These are phyloP conservation scores for Nanorana parkeri DNA, from an alignment of 2,113 vertebrate genomes.

Conservation along the genomic window DNA sequence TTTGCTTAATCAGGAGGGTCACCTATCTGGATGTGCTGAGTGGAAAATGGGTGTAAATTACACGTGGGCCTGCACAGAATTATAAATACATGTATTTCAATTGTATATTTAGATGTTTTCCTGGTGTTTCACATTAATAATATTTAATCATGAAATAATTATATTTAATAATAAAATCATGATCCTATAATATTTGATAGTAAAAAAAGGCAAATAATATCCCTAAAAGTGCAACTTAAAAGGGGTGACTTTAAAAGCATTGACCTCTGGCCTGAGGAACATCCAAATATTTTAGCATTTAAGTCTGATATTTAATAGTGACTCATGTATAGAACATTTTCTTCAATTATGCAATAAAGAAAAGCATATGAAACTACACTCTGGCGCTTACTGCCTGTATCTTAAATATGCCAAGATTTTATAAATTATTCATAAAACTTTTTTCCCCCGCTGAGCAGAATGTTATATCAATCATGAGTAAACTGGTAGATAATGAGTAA, in stretches of 20 bases:
- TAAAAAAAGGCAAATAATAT: too few species aligned
- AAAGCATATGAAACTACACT: constrained; percentile 24
- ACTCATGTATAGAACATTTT: not conserved
- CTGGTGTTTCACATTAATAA: too few species aligned
- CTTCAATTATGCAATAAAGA: not conserved
- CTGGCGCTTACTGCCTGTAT: constrained; percentile 1
- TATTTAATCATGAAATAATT: too few species aligned
- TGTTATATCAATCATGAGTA: constrained; percentile 40
- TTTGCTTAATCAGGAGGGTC: too few species aligned
- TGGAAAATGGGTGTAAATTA: too few species aligned
- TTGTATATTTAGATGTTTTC: too few species aligned
- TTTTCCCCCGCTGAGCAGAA: constrained; percentile 38
- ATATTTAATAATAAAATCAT: too few species aligned
- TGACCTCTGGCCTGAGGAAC: not conserved
- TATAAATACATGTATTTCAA: too few species aligned
- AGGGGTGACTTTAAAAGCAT: not conserved
- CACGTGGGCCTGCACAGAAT: too few species aligned
- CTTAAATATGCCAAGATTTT: constrained; percentile 37
- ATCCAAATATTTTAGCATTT: constrained; percentile 14
- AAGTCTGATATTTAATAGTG: not conserved
- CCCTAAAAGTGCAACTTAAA: not conserved
- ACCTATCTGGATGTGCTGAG: too few species aligned
- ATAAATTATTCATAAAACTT: constrained; percentile 52
- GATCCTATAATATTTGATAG: too few species aligned
- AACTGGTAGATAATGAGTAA: constrained; percentile 38